Base-by-base conservation (phyloP, 2,888 invertebrate genomes). In the Lepidocyrtoides sp. region DNA sequence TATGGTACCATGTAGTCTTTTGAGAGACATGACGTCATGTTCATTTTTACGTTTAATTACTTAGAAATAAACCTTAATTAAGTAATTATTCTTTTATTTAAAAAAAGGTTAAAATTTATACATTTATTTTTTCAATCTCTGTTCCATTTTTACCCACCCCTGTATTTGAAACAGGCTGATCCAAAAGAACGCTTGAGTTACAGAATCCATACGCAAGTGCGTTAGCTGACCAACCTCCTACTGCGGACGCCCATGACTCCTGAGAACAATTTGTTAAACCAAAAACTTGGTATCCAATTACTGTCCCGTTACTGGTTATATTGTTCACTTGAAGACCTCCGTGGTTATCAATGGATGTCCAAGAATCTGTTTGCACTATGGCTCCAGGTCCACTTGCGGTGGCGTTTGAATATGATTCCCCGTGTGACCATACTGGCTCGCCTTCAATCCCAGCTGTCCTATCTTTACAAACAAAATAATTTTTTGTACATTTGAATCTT, bases 211-310 rank as follows among this genome's bases (percentile, higher is more conserved):
- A 72, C 8, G 85, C 91, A 5, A 72, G 2, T 2, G 86, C 86
- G 14, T 72, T 82, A 0, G 91, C 91, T 2, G 23, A 44, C 60
- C 17, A 69, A 0, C 82, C 66, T 2, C 91, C 91, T 2, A 44
- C 10, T 1, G 91, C 86, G 20, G 41, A 10, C 2, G 91, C 91
- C 26, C 26, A 87, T 0, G 85, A 79, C 23, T 86, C 86, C n/a
- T 91, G 91, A 0, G 86, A 86, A 20, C 91, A 91, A 20, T 86
- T 82, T 20, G 91, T 91, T 41, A 48, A 10, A 26, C 91, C 91
- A 10, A 20, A 14, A 7, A 77, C 75, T 60, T 86, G 75, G 60
- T 57, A 86, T 5, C 91, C 91, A 3, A 82, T 75, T 0, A 82
- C 82, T 1, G 86, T 86, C 12, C 91, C 91, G 26, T 91, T 66